Evolutionary conservation across 2,888 invertebrate species (phyloP).

Genomic region (Zaprionus bogoriensis): DNA sequence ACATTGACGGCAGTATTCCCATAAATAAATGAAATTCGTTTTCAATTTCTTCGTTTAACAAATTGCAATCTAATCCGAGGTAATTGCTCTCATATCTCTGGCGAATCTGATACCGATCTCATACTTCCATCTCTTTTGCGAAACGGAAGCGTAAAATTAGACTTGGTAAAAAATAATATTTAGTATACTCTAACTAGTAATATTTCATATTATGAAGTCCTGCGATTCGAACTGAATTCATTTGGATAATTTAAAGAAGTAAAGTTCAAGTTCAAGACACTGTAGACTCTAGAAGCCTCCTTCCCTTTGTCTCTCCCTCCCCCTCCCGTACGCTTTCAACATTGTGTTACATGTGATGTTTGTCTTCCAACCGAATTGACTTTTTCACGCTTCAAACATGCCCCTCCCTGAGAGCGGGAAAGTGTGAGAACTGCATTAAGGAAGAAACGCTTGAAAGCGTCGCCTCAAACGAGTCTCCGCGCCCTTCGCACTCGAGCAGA

Average conservation of each 20-base stretch:
- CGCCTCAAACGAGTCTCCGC: conserved; percentile 25
- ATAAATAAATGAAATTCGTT: conserved; percentile 24
- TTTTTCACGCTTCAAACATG: conserved; percentile 38
- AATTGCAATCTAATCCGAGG: not conserved
- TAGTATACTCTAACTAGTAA: too few relatives aligned
- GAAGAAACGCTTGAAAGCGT: conserved; percentile 35
- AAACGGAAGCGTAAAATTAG: too few relatives aligned
- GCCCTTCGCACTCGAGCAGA: conserved; percentile 43
- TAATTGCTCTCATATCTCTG: conserved; percentile 14
- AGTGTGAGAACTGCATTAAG: conserved; percentile 45
- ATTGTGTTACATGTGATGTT: conserved; percentile 3
- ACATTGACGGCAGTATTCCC: conserved; percentile 11
- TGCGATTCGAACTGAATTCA: too few relatives aligned
- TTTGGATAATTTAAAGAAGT: too few relatives aligned
- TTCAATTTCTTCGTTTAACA: not conserved
- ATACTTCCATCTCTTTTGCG: too few relatives aligned
- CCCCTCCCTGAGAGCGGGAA: not conserved
- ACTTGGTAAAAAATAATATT: too few relatives aligned
- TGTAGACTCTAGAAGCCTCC: too few relatives aligned
- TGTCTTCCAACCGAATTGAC: not conserved
- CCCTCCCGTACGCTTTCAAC: not conserved
- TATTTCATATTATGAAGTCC: too few relatives aligned
- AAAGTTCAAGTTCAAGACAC: too few relatives aligned
- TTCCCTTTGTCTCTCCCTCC: not conserved
- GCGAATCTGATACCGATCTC: not conserved